Base-by-base conservation (phyloP, 1,140 invertebrate species). In the Pemphigus obesinymphae region DNA sequence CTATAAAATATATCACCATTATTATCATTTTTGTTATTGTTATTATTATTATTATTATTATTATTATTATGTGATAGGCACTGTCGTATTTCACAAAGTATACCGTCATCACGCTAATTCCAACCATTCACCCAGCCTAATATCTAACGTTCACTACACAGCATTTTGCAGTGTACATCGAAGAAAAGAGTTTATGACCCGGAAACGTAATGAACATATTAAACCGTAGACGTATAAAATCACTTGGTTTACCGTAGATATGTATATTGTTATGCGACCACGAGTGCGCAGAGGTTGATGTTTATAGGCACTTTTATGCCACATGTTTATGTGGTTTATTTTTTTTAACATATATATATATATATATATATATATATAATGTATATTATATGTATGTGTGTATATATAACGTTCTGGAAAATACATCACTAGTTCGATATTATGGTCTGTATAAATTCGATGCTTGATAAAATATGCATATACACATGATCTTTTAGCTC, bases 151-250 rank as follows among this genome's bases (percentile, higher is more conserved):
- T 26, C 7, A 58, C 23, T 80, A 17, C n/a, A 11, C 23, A 37
- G 29, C 55, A 80, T 80, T 80, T 43, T 29, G 15, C 15, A 80
- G 15, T 53, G 34, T 58, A 55, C 53, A 45, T 55, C 20, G 31
- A 31, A 2, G 34, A 20, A 63, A 7, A 43, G 55, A 80, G 55
- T 80, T 80, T 80, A 80, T 80, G 37, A 80, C 75, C 55, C 37
- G 75, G 17, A 43, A 80, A 58, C 37, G 34, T 63, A 61, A 61
- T 61, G 3, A 43, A 80, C 26, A 40, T 40, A 76, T 37, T 37
- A 55, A 58, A 58, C 53, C 23, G 53, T 43, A 43, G 75, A 80
- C 55, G 75, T 63, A 58, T 61, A 43, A 80, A 80, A 61, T 80
- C 75, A 61, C 43, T 61, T 31, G 50, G 75, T 76, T 23, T 15